These are phyloP conservation scores for Solea senegalensis DNA, from an alignment of 2,113 vertebrate genomes.

Conservation along the genomic window DNA sequence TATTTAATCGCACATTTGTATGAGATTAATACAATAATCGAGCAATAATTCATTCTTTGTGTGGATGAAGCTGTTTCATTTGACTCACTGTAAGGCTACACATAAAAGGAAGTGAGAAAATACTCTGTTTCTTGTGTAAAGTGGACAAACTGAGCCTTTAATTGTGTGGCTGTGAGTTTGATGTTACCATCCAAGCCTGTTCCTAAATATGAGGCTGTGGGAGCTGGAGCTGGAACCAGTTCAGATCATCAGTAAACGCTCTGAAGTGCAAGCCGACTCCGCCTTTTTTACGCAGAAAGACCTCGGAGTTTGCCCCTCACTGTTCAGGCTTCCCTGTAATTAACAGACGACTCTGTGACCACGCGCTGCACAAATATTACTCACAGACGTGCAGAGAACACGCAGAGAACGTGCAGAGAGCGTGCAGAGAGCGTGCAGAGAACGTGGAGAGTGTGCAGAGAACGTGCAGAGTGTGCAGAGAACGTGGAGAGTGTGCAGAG, in stretches of 20 bases:
- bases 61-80: background rate
- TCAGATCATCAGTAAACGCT: conserved; percentile 39
- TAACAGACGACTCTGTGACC: conserved; percentile 59
- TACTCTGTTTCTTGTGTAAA: no score
- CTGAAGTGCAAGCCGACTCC: conserved; percentile 55
- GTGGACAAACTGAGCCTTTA: background rate
- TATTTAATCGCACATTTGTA: no score
- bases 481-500: no score
- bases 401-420: conserved; percentile 25
- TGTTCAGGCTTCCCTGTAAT: conserved; percentile 66
- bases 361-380: conserved; percentile 61
- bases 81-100: background rate
- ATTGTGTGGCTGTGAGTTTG: background rate
- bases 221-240: conserved; percentile 32
- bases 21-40: no score
- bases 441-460: background rate
- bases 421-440: no score
- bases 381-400: conserved; percentile 15
- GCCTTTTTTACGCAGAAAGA: conserved; percentile 58
- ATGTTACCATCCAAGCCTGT: background rate
- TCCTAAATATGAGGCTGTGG: conserved; percentile 11
- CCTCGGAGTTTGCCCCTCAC: conserved; percentile 24
- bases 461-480: no score
- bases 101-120: background rate
- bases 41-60: no score